Base-by-base conservation (phyloP, 2,888 invertebrate genomes). In the Lasioglossum vierecki region DNA sequence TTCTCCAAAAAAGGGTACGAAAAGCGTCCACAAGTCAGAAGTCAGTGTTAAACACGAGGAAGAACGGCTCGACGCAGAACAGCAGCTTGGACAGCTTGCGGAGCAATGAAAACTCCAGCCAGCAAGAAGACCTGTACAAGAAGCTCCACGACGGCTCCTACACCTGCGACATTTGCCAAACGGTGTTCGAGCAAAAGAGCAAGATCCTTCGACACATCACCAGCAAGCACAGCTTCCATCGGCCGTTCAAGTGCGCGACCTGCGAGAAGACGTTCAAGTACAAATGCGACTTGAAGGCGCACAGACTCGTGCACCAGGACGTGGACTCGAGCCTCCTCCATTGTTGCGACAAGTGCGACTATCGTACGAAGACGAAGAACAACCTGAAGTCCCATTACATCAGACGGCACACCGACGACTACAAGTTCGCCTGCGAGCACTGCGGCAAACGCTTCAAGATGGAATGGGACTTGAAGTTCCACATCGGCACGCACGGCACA, bases 391-490 rank as follows among this genome's bases (percentile, higher is more conserved):
- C 90, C 0, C 93, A 93, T 73, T 91, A 89, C 49, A 91, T 92
- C 35, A 85, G 92, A 6, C 91, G 85, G 9, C 93, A 93, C 79
- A 93, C 92, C 0, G 90, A 89, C 18, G 92, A 93, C 26, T 93
- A 92, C 63, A 91, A 91, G 46, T 93, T 91, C 83, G 89, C 90
- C 6, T 93, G 93, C 76, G 92, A 92, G 39, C 90, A 91, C 39
- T 93, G 93, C 30, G 91, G 90, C 0, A 93, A 93, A 63, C 88
- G 90, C 15, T 93, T 93, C 77, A 93, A 93, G 75, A 91, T 93
- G 89, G 91, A 93, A 66, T 92, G 91, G 92, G 92, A 94, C 68
- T 78, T 94, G 0, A 94, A 93, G 79, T 93, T 93, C 72, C 94
- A 94, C 74, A 63, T 93, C n/a, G 90, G 91, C 0, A 93, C 91